These are phyloP conservation scores for Melanotaenia pygmaea DNA, from an alignment of 2,797 vertebrate genomes.

Conservation along the genomic window DNA sequence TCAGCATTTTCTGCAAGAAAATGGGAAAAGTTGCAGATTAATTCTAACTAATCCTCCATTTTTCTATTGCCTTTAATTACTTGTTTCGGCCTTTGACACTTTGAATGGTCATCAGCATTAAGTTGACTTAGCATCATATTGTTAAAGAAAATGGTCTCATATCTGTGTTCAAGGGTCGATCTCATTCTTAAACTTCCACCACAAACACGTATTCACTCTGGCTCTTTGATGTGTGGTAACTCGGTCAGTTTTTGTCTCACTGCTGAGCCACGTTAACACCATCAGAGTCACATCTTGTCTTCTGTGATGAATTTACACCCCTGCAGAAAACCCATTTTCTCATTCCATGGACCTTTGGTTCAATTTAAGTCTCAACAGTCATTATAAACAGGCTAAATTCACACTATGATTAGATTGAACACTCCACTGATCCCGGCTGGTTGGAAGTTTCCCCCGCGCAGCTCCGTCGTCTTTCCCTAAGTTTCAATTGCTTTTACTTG, in stretches of 20 bases:
- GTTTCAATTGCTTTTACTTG: constrained; percentile 15
- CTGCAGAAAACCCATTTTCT: constrained; percentile 49
- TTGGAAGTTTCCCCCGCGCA: neutral
- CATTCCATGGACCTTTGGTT: constrained; percentile 39
- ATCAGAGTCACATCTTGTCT: constrained; percentile 36
- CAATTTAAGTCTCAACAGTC: constrained; percentile 36
- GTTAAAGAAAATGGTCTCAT: constrained; percentile 21
- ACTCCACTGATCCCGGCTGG: constrained; percentile 18
- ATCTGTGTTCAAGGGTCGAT: constrained; percentile 33
- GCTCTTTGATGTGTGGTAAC: constrained; percentile 7
- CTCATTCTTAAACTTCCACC: constrained; percentile 8
- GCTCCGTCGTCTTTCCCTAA: constrained; percentile 11
- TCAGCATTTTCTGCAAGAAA: constrained; percentile 67
- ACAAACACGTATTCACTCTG: neutral
- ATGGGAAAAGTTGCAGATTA: constrained; percentile 79
- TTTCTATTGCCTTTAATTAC: constrained; percentile 77
- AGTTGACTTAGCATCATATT: constrained; percentile 56
- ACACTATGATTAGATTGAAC: constrained; percentile 25
- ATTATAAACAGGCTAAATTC: constrained; percentile 40
- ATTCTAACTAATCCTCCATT: constrained; percentile 75
- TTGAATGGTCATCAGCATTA: constrained; percentile 63
- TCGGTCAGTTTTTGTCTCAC: constrained; percentile 49
- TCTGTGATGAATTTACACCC: constrained; percentile 48
- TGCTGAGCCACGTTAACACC: constrained; percentile 32
- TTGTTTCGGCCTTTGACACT: constrained; percentile 68